Conservation (phyloP, 2,113 vertebrate genomes). For the Anoplopoma fimbria region DNA sequence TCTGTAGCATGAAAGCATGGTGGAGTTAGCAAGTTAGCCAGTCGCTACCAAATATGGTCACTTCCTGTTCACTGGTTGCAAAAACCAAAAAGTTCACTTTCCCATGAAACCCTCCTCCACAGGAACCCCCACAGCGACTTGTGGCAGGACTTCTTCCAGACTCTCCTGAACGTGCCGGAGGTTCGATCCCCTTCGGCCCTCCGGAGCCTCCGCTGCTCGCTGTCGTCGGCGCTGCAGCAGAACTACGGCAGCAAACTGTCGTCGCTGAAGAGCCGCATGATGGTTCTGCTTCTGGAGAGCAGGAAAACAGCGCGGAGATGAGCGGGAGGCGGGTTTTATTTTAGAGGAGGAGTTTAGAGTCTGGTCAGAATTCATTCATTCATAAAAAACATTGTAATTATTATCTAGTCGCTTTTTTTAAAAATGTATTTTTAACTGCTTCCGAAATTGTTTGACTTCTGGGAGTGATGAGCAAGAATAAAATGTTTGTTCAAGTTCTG, state of each 20-base stretch:
- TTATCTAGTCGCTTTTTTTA: neutral
- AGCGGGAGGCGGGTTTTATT: neutral
- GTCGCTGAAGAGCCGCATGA: slow-evolving; percentile 86
- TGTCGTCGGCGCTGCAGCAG: slow-evolving; percentile 82
- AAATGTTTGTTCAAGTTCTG: neutral
- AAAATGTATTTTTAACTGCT: neutral
- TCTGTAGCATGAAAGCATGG: no score
- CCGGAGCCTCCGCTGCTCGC: slow-evolving; percentile 68
- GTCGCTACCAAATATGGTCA: no score
- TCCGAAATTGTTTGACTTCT: neutral
- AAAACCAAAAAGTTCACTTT: no score
- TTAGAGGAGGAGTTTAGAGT: no score
- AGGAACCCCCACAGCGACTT: slow-evolving; percentile 88
- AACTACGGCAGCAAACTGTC: slow-evolving; percentile 86
- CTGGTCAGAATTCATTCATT: no score
- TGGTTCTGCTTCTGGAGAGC: slow-evolving; percentile 89
- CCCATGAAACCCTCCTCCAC: neutral
- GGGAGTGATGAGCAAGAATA: neutral
- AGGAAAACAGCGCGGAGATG: slow-evolving; percentile 59
- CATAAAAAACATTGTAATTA: neutral
- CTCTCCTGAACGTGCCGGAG: slow-evolving; percentile 87
- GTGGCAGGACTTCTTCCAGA: slow-evolving; percentile 93
- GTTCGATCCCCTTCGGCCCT: slow-evolving; percentile 83
- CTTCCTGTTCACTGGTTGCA: no score
- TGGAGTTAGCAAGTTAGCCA: no score